These are phyloP conservation scores for Porites lutea DNA, from an alignment of 64 coral and sea anemone species.

Conservation along the genomic window DNA sequence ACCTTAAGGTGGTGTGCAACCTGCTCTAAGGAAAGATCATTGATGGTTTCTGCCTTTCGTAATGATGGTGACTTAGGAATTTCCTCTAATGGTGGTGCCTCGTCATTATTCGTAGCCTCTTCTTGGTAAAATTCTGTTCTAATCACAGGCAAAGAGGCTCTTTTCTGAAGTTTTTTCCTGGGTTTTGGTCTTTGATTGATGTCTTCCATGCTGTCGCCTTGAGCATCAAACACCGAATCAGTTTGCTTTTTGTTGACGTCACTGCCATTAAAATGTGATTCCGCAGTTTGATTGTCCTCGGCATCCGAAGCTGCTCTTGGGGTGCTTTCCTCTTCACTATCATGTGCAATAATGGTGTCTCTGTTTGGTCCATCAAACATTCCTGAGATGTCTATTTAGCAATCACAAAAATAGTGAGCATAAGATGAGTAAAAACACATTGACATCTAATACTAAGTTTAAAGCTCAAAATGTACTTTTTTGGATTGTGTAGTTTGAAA, in stretches of 20 bases:
- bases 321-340: slow-evolving; percentile 62
- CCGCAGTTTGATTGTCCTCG: slow-evolving; percentile 10
- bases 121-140: slow-evolving; percentile 70
- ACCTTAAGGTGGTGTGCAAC: neutral
- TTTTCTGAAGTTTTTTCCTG: slow-evolving; percentile 25
- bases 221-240: slow-evolving; percentile 14
- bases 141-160: slow-evolving; percentile 40
- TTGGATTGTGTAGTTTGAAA: too few species aligned
- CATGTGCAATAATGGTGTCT: slow-evolving; percentile 46
- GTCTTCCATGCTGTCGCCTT: slow-evolving; percentile 1
- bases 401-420: neutral
- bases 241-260: neutral
- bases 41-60: slow-evolving; percentile 59
- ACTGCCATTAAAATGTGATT: neutral
- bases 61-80: slow-evolving; percentile 17
- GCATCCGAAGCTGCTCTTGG: slow-evolving; percentile 31
- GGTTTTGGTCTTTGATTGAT: slow-evolving; percentile 2
- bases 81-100: neutral
- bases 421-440: neutral
- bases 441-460: neutral
- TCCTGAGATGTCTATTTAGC: slow-evolving; percentile 39
- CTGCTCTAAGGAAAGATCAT: slow-evolving; percentile 74
- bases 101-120: slow-evolving; percentile 12
- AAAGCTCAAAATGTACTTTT: neutral
- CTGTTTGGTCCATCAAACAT: slow-evolving; percentile 71